These are phyloP conservation scores for Cataglyphis rosenhaueri DNA, from an alignment of 2,888 invertebrate genomes.

Conservation along the genomic window DNA sequence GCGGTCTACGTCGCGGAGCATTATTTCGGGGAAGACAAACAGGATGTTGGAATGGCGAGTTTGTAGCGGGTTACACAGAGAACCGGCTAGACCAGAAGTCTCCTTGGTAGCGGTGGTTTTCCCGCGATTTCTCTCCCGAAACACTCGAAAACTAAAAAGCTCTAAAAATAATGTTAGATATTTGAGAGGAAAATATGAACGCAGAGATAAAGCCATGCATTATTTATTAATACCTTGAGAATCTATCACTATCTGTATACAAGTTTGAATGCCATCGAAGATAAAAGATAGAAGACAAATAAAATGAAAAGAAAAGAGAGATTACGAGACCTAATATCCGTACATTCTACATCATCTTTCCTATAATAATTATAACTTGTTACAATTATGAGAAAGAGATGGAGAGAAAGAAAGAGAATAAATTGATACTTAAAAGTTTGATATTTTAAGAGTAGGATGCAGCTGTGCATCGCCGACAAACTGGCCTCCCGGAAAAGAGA, in stretches of 20 bases:
- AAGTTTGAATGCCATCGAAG: background rate
- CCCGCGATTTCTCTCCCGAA: constrained; percentile 22
- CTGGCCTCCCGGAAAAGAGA: background rate
- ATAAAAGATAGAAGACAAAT: background rate
- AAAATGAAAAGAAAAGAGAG: background rate
- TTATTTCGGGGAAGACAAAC: constrained; percentile 48
- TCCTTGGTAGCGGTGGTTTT: constrained; percentile 10
- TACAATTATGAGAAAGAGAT: constrained; percentile 24
- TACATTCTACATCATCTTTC: background rate
- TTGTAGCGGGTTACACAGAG: constrained; percentile 29
- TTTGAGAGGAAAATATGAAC: background rate
- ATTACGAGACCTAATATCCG: background rate
- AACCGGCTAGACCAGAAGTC: constrained; percentile 6
- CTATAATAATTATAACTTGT: constrained; percentile 11
- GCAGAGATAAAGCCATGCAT: background rate
- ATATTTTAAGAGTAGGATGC: constrained; percentile 36
- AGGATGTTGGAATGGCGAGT: constrained; percentile 35
- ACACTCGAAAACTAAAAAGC: background rate
- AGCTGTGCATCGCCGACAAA: constrained; percentile 26
- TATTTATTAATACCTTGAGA: background rate
- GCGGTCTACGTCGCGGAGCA: constrained; percentile 39
- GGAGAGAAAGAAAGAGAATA: background rate
- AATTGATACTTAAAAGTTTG: constrained; percentile 28
- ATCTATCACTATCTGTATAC: background rate
- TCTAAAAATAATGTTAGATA: background rate